These are phyloP conservation scores for Hippoglossus hippoglossus DNA, from an alignment of 2,797 vertebrate species.

Conservation along the genomic window DNA sequence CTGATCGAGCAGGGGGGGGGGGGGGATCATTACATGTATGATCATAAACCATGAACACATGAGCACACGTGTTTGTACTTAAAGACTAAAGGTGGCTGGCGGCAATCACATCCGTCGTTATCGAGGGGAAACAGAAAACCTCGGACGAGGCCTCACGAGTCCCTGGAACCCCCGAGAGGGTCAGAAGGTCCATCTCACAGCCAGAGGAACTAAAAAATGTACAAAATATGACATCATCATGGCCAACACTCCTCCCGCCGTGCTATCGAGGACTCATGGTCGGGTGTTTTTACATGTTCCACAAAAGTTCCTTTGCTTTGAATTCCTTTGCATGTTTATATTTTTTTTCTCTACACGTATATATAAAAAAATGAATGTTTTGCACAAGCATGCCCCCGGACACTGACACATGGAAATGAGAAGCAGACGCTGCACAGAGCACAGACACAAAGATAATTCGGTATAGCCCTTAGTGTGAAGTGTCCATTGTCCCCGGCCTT, in stretches of 20 bases:
- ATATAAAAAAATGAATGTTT: conserved; percentile 27
- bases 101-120: conserved; percentile 52
- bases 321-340: conserved; percentile 38
- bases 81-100: conserved; percentile 61
- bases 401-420: conserved; percentile 55
- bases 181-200: conserved; percentile 59
- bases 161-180: conserved; percentile 21
- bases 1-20: conserved; percentile 30
- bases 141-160: conserved; percentile 32
- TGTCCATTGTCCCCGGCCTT: conserved; percentile 61
- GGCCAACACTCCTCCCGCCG: conserved; percentile 1
- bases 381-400: conserved; percentile 68
- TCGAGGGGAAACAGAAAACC: conserved; percentile 24
- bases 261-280: background rate
- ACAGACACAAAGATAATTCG: conserved; percentile 79
- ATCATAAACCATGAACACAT: conserved; percentile 60
- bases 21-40: conserved; percentile 50
- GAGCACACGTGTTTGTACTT: conserved; percentile 45
- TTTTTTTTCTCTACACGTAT: conserved; percentile 50
- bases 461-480: conserved; percentile 87
- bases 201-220: conserved; percentile 31
- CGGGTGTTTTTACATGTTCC: conserved; percentile 38
- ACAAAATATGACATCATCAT: conserved; percentile 68
- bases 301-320: conserved; percentile 28
- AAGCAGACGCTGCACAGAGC: conserved; percentile 77